Percentiles rank a stretch among this genome's conserved stretches.
These are phyloP conservation scores for Yponomeuta malinellus DNA, from an alignment of 2,888 invertebrate species.

Conservation along the genomic window DNA sequence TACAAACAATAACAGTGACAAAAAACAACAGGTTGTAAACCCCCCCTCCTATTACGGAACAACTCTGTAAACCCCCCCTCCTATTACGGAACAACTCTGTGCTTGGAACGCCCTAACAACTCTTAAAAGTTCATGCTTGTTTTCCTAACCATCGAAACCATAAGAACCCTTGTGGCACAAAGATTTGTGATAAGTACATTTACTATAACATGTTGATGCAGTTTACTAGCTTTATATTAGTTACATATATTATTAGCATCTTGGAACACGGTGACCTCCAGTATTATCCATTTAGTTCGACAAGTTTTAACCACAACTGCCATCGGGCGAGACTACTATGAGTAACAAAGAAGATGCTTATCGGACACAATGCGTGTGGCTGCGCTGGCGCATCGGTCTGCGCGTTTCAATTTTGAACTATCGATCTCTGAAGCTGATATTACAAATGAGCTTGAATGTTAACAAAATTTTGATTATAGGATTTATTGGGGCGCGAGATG, in stretches of 20 bases:
- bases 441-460: conserved; percentile 24
- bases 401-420: conserved; percentile 38
- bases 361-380: conserved; percentile 66
- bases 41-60: not conserved
- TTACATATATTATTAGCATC: not conserved
- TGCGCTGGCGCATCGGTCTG: conserved; percentile 36
- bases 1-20: not conserved
- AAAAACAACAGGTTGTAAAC: not conserved
- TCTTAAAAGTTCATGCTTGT: not conserved
- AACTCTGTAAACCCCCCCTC: not conserved
- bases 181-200: not conserved
- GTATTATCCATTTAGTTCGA: not conserved
- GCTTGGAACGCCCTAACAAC: not conserved
- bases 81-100: not conserved
- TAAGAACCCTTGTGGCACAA: not conserved
- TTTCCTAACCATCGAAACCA: not conserved
- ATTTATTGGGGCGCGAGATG: not conserved
- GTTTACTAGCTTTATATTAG: not conserved
- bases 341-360: conserved; percentile 57
- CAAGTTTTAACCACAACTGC: not conserved
- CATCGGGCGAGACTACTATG: not conserved
- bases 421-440: conserved; percentile 38
- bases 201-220: not conserved
- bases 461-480: conserved; percentile 23
- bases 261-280: not conserved